Conservation (phyloP, 2,888 invertebrate genomes). For the Capitulum mitella region DNA sequence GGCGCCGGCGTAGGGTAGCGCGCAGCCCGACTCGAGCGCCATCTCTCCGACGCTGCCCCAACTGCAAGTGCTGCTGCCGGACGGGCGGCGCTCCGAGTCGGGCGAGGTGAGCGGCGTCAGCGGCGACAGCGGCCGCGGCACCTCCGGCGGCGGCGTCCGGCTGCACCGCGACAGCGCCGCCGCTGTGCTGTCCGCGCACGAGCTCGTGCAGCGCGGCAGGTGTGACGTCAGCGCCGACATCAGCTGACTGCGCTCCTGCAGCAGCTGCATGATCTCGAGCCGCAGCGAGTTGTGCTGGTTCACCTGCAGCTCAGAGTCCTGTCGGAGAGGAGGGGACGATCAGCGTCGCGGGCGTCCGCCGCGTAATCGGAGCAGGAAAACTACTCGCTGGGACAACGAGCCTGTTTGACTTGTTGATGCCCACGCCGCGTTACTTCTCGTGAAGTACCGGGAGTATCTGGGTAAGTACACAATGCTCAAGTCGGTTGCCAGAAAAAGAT, state of each 20-base stretch:
- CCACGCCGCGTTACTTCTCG: too few relatives aligned
- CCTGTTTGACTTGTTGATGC: too few relatives aligned
- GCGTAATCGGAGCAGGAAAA: too few relatives aligned
- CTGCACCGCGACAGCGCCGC: neutral
- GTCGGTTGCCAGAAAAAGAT: too few relatives aligned
- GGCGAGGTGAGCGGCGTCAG: neutral
- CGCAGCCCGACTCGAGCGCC: neutral
- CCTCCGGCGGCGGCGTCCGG: slow-evolving; percentile 5
- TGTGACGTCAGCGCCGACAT: neutral
- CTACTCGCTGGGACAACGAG: too few relatives aligned
- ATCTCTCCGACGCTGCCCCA: slow-evolving; percentile 9
- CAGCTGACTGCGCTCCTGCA: slow-evolving; percentile 22
- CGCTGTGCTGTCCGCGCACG: slow-evolving; percentile 5
- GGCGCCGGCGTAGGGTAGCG: neutral
- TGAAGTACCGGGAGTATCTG: too few relatives aligned
- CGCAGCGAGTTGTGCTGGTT: slow-evolving; percentile 11
- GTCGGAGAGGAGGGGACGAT: neutral
- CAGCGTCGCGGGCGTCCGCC: too few relatives aligned
- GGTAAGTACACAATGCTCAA: too few relatives aligned
- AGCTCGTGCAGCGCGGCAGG: slow-evolving; percentile 10
- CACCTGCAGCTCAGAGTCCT: slow-evolving; percentile 6
- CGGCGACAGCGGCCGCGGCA: slow-evolving; percentile 11
- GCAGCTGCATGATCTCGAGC: slow-evolving; percentile 17
- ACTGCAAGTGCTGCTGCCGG: slow-evolving; percentile 12
- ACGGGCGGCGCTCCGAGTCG: neutral